A percentile compares a stretch with the other conserved stretches of the same genome.
Conservation (phyloP, 2,888 invertebrate species). For the Coenonympha glycerion region DNA sequence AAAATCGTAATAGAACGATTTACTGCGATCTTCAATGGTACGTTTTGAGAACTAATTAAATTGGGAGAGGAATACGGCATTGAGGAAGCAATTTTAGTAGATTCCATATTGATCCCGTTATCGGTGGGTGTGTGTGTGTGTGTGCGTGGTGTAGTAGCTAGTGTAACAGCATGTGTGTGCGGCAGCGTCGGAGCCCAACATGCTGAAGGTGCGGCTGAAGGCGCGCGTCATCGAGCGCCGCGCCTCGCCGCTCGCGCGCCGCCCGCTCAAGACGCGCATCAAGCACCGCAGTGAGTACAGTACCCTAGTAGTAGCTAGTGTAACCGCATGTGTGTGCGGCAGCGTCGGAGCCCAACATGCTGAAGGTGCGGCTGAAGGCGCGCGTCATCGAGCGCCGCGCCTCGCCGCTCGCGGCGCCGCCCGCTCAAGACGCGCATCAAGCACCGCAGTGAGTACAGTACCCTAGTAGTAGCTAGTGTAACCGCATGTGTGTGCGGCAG, state of each 20-base stretch:
- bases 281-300: constrained; percentile 75
- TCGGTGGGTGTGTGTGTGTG: constrained; percentile 8
- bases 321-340: no score
- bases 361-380: constrained; percentile 94
- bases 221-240: constrained; percentile 96
- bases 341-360: constrained; percentile 98
- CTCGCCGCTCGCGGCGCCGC: constrained; percentile 71
- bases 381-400: constrained; percentile 96
- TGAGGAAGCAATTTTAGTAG: no score
- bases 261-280: constrained; percentile 84
- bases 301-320: not conserved
- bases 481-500: no score
- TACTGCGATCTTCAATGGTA: no score
- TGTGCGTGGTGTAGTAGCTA: constrained; percentile 24
- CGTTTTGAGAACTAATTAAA: no score
- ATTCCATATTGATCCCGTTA: not conserved
- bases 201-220: constrained; percentile 93
- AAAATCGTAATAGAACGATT: no score
- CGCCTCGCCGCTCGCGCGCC: constrained; percentile 91
- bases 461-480: no score
- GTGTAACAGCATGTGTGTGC: constrained; percentile 50
- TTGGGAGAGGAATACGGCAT: no score
- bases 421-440: constrained; percentile 40
- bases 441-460: constrained; percentile 75
- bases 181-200: constrained; percentile 96